phyloP scores from a whole-genome alignment of 2,888 invertebrate species.

The Perizoma affinitatum region DNA sequence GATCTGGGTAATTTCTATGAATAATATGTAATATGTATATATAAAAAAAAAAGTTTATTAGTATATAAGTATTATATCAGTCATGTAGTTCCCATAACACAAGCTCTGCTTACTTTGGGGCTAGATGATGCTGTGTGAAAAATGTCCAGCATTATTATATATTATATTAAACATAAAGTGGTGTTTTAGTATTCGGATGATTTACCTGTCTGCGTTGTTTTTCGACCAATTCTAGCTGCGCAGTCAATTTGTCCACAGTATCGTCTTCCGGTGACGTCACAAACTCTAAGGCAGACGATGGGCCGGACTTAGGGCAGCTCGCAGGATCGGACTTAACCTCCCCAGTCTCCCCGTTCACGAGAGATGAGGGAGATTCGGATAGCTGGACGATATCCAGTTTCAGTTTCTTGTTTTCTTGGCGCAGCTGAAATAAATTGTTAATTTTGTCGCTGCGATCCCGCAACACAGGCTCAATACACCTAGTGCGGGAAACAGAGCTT shows the following conservation, averaged over 20 bases:
- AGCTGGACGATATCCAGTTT: constrained; percentile 59
- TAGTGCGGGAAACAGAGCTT: too few relatives aligned
- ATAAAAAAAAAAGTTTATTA: too few relatives aligned
- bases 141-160: too few relatives aligned
- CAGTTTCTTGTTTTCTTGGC: constrained; percentile 69
- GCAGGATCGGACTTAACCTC: constrained; percentile 36
- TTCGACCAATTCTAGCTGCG: constrained; percentile 73
- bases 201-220: constrained; percentile 72
- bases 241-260: constrained; percentile 72
- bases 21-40: too few relatives aligned
- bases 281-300: constrained; percentile 71
- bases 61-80: too few relatives aligned
- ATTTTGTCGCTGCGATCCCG: too few relatives aligned
- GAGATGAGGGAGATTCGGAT: constrained; percentile 42
- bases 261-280: constrained; percentile 77
- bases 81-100: too few relatives aligned
- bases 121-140: too few relatives aligned
- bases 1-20: too few relatives aligned
- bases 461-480: too few relatives aligned
- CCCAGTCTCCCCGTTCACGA: constrained; percentile 47
- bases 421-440: constrained; percentile 51
- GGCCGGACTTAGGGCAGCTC: constrained; percentile 48
- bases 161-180: too few relatives aligned
- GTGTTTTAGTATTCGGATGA: not conserved
- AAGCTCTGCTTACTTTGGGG: too few relatives aligned